Base-by-base conservation (phyloP, 2,888 invertebrate species). In the Trichogramma evanescens region DNA sequence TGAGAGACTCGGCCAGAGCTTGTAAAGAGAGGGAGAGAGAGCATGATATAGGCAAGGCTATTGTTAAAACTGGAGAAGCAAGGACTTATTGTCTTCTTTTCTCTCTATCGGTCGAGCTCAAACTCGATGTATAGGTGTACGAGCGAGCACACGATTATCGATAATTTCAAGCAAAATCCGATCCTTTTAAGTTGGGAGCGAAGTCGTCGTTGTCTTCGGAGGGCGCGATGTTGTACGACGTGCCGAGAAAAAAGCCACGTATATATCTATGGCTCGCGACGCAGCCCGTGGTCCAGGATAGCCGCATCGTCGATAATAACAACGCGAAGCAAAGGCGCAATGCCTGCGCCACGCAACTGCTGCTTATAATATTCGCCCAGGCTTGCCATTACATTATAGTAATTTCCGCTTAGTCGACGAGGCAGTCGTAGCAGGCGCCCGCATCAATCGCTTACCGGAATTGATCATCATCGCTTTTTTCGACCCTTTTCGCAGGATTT, bases 201-300 rank as follows among this genome's bases (percentile, higher is more conserved):
- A 10, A 51, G 26, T 26, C 26, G 26, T 26, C 3, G 26, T 26
- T 26, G 26, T 26, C 26, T 26, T 26, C 26, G 26, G 26, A 26
- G 26, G 26, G 26, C 26, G 26, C 26, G 26, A 26, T 26, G 26
- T 26, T 26, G 26, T 26, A 26, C 26, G 26, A 26, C 26, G 26
- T 26, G 26, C 3, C 26, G 26, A 26, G 26, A 26, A 26, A 26
- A 26, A 26, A 26, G 26, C 26, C 26, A 26, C 26, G 26, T 26
- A 26, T 26, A 26, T 57, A 51, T 58, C 42, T 40, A 26, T 2
- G 9, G 71, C 66, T 64, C 65, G 65, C 40, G 43, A 68, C 59
- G 63, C 62, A 56, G 66, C 58, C 59, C 58, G 69, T 75, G 75
- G 75, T 75, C 75, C 74, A 76, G 75, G 75, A 76, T 75, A 75